Conservation (phyloP, 2,113 vertebrate genomes). For the Paramisgurnus dabryanus region DNA sequence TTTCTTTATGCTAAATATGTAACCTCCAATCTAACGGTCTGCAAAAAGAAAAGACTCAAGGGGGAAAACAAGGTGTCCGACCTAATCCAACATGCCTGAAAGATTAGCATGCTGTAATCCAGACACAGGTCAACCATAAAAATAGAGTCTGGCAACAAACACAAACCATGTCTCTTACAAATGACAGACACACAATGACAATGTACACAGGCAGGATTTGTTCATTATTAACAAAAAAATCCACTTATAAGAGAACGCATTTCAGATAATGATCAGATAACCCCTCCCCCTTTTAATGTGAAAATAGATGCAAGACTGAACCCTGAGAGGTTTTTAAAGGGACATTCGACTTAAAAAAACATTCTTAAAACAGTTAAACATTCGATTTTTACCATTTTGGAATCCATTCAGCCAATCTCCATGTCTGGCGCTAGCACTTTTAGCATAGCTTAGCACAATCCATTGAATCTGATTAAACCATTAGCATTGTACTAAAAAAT, state of each 20-base stretch:
- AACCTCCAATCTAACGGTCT: neutral
- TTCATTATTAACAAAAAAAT: slow-evolving; percentile 17
- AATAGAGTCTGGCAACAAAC: neutral
- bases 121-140: neutral
- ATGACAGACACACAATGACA: slow-evolving; percentile 44
- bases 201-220: slow-evolving; percentile 57
- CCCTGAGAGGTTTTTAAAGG: slow-evolving; percentile 60
- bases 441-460: too few species aligned
- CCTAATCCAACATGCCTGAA: slow-evolving; percentile 3
- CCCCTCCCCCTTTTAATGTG: neutral
- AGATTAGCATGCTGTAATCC: slow-evolving; percentile 33
- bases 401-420: too few species aligned
- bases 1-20: neutral
- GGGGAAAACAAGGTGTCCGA: too few species aligned
- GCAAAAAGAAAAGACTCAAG: neutral
- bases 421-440: too few species aligned
- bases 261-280: slow-evolving; percentile 37
- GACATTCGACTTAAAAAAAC: too few species aligned
- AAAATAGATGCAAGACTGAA: slow-evolving; percentile 25
- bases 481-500: too few species aligned
- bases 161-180: neutral
- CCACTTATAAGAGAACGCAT: slow-evolving; percentile 46
- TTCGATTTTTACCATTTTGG: too few species aligned
- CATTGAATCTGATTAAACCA: too few species aligned
- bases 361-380: too few species aligned